phyloP scores from a whole-genome alignment of 2,113 vertebrate genomes.

The Mobula hypostoma region DNA sequence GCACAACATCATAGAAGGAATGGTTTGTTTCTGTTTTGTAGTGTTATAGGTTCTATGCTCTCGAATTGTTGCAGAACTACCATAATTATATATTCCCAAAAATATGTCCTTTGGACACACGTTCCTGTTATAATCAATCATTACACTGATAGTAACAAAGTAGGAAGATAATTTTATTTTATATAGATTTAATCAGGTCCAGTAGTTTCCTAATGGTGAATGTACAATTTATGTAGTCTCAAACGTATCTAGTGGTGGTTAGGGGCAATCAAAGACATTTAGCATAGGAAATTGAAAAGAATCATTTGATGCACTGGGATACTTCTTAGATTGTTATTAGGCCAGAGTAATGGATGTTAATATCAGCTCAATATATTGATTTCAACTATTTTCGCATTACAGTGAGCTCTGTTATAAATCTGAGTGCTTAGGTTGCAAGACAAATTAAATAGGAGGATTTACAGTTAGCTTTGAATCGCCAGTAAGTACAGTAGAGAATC shows the following conservation, averaged over 20 bases:
- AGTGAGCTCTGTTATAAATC: background rate
- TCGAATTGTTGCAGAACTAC: background rate
- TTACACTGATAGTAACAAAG: background rate
- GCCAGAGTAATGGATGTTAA: background rate
- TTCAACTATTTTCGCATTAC: background rate
- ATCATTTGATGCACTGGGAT: background rate
- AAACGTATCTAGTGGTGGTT: no score
- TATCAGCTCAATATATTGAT: background rate
- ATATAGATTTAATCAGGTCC: background rate
- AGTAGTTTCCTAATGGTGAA: no score
- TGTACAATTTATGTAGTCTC: no score
- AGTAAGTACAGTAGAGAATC: background rate
- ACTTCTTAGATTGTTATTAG: background rate
- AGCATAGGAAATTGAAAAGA: background rate
- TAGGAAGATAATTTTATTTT: background rate
- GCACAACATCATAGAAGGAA: no score
- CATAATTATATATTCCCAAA: background rate
- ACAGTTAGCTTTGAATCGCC: background rate
- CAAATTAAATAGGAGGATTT: background rate
- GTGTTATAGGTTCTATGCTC: no score
- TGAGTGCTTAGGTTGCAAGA: background rate
- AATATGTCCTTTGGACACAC: background rate
- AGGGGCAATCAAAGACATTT: background rate
- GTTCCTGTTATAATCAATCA: background rate
- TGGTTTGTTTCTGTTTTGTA: no score